These are phyloP conservation scores for Jaculus jaculus DNA, from an alignment of 2,113 vertebrate species.

Conservation along the genomic window DNA sequence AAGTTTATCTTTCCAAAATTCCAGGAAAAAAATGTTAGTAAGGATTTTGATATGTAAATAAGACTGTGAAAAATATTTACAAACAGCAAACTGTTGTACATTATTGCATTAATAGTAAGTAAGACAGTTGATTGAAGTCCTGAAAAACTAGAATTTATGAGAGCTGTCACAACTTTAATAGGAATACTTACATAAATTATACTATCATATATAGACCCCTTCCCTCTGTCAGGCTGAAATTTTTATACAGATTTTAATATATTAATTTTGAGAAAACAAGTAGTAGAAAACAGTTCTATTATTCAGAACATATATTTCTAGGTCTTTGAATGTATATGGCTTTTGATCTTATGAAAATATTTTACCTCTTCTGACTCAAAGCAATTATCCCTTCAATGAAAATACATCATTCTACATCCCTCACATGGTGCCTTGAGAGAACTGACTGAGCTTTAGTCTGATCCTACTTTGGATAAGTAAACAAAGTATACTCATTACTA, in stretches of 20 bases:
- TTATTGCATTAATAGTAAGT: conserved; percentile 1
- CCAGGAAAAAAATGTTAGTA: neutral
- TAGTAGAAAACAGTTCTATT: neutral
- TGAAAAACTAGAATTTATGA: neutral
- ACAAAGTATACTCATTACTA: neutral
- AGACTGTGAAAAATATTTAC: neutral
- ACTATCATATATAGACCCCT: neutral
- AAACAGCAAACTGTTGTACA: neutral
- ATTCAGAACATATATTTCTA: neutral
- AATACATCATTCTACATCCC: neutral
- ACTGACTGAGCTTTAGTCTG: neutral
- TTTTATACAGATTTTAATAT: conserved; percentile 15
- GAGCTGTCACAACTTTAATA: neutral
- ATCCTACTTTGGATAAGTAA: conserved; percentile 6
- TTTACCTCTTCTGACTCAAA: conserved; percentile 13
- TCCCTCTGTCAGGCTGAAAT: neutral
- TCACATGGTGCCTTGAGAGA: conserved; percentile 20
- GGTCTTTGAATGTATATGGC: conserved; percentile 23
- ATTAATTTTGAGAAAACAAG: neutral
- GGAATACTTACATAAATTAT: conserved; percentile 24
- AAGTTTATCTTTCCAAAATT: conserved; percentile 38
- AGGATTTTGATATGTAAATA: conserved; percentile 17
- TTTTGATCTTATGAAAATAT: conserved; percentile 45
- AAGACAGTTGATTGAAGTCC: neutral
- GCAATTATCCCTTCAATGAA: conserved; percentile 30